These are phyloP conservation scores for Pangasius macronema DNA, from an alignment of 2,797 vertebrate species.

Conservation along the genomic window DNA sequence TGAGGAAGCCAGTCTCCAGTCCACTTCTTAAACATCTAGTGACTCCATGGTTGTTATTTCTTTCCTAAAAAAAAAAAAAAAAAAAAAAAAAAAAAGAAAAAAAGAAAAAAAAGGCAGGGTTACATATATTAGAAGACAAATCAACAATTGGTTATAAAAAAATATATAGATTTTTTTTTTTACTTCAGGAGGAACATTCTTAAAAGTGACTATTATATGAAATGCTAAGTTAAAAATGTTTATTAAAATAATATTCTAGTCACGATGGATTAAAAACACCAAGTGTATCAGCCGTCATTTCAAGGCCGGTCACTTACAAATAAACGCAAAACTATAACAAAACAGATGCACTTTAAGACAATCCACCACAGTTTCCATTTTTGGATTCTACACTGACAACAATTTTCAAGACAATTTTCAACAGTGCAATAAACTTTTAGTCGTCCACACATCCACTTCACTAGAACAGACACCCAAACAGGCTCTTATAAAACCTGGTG, in stretches of 20 bases:
- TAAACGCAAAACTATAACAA: neutral
- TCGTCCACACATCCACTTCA: neutral
- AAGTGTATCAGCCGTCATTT: neutral
- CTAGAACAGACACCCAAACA: slow-evolving; percentile 29
- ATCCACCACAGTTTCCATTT: neutral
- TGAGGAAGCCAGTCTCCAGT: neutral
- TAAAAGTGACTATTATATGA: neutral
- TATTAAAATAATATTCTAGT: slow-evolving; percentile 1
- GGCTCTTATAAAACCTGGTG: slow-evolving; percentile 13
- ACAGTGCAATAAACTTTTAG: neutral
- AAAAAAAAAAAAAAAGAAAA: neutral
- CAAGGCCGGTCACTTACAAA: neutral
- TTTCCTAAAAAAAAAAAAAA: slow-evolving; percentile 42
- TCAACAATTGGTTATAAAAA: neutral
- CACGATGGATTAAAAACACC: neutral
- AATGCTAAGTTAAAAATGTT: neutral
- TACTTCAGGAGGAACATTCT: neutral
- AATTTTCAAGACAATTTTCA: neutral
- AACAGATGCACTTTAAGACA: neutral
- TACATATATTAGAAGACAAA: neutral
- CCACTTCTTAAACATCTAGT: neutral
- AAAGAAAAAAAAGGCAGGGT: too few relatives aligned
- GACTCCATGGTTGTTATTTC: slow-evolving; percentile 37
- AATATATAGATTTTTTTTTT: neutral
- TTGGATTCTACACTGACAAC: neutral